Evolutionary conservation across 2,113 vertebrate genomes (phyloP).

Genomic region (Cisticola juncidis): DNA sequence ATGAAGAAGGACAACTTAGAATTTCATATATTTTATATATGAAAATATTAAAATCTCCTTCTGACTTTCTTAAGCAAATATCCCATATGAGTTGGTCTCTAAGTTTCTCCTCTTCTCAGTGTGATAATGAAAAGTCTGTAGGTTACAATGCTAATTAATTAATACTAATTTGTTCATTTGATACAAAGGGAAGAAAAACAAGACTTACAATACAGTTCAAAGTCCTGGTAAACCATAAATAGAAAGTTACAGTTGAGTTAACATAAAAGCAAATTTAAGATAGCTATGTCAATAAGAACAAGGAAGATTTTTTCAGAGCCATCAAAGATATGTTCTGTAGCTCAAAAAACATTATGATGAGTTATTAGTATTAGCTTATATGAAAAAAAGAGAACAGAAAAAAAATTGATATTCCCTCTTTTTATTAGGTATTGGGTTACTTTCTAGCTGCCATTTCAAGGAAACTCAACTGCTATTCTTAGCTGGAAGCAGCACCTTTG

Average conservation of each 20-base stretch:
- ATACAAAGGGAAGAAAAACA: neutral
- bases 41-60: neutral
- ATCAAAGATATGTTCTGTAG: neutral
- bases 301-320: neutral
- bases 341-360: neutral
- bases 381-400: neutral
- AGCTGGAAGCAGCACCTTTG: neutral
- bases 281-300: neutral
- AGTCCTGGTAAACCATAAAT: neutral
- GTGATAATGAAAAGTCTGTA: constrained; percentile 53
- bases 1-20: neutral
- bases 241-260: neutral
- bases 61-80: constrained; percentile 29
- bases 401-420: neutral
- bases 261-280: neutral
- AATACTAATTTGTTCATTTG: constrained; percentile 33
- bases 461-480: neutral
- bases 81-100: constrained; percentile 5
- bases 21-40: neutral
- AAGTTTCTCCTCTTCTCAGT: constrained; percentile 55
- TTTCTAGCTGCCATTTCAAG: neutral
- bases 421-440: neutral
- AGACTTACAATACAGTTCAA: neutral
- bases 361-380: neutral
- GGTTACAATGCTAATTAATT: constrained; percentile 53